Conservation (phyloP, 1,140 invertebrate species). For the Phenacoccus solenopsis region DNA sequence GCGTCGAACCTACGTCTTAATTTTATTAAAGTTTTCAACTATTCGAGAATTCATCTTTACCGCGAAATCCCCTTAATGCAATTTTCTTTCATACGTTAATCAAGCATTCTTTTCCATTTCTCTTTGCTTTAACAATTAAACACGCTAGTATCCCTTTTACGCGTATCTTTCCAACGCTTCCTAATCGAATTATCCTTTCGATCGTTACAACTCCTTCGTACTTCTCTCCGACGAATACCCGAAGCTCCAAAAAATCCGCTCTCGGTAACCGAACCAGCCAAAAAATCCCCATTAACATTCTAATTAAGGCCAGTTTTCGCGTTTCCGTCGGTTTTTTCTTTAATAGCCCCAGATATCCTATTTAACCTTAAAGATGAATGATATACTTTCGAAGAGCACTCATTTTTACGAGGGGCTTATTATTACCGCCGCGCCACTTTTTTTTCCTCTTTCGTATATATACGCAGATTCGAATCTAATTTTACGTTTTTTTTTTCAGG, state of each 20-base stretch:
- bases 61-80: neutral
- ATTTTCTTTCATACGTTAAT: neutral
- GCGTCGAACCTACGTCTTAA: neutral
- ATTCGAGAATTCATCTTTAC: neutral
- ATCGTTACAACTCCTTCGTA: neutral
- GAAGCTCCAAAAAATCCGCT: too few relatives aligned
- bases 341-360: neutral
- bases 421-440: neutral
- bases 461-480: constrained; percentile 4
- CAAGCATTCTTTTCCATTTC: neutral
- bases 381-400: neutral
- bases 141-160: neutral
- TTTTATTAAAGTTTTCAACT: neutral
- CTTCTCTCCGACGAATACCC: neutral
- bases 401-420: constrained; percentile 15
- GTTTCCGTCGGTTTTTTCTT: neutral
- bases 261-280: neutral
- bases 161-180: neutral
- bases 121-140: neutral
- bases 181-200: neutral
- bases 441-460: neutral
- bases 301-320: neutral
- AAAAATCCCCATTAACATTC: neutral
- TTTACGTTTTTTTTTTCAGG: neutral
- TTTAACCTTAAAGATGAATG: constrained; percentile 10